Conservation (phyloP, 2,113 vertebrate genomes). For the Pterocles burchelli region DNA sequence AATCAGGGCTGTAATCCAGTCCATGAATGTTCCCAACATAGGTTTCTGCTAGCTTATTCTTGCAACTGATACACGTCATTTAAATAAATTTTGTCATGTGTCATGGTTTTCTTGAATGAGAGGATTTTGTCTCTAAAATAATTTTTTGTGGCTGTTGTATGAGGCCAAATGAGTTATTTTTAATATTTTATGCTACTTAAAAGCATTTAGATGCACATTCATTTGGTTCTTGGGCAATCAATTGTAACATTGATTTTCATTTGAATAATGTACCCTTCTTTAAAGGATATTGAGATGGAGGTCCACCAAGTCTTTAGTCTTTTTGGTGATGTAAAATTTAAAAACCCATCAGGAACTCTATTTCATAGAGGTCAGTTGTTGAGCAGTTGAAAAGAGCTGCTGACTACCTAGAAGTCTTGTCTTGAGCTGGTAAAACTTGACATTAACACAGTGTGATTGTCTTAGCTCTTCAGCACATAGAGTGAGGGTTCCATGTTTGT, state of each 20-base stretch:
- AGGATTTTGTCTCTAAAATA: neutral
- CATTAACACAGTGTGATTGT: neutral
- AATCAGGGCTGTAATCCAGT: neutral
- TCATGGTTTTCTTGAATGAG: neutral
- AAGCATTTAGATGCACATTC: neutral
- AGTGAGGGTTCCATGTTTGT: neutral
- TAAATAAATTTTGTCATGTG: neutral
- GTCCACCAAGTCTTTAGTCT: neutral
- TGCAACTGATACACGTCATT: neutral
- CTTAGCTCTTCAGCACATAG: neutral
- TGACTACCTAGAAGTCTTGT: neutral
- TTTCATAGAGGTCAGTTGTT: neutral
- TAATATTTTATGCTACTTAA: neutral
- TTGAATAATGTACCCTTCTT: fast-evolving
- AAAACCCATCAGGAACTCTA: neutral
- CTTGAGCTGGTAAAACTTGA: neutral
- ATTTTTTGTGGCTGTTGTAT: neutral
- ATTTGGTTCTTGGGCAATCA: neutral
- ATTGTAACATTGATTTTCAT: neutral
- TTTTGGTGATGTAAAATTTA: neutral
- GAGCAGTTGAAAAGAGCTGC: neutral
- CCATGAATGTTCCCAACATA: neutral
- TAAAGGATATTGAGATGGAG: neutral
- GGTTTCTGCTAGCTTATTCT: neutral
- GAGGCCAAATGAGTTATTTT: neutral